Conservation (phyloP, 2,113 vertebrate genomes). For the Calidris pygmaea region DNA sequence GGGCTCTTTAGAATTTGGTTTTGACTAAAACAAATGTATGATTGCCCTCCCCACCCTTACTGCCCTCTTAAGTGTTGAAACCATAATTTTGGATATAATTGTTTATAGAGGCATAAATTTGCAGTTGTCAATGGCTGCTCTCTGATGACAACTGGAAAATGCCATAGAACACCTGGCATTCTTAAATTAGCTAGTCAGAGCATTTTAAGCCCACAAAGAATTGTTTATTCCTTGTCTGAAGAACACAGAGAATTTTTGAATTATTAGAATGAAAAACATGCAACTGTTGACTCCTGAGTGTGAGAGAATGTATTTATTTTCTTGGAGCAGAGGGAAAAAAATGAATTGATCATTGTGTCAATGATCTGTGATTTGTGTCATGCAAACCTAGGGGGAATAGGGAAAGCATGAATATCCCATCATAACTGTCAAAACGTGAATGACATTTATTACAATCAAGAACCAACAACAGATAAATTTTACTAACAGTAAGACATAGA, state of each 20-base stretch:
- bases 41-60: not conserved
- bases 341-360: not conserved
- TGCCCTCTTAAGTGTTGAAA: not conserved
- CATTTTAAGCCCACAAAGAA: not conserved
- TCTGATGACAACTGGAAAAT: not conserved
- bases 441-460: not conserved
- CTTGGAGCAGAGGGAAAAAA: not conserved
- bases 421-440: not conserved
- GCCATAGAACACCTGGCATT: not conserved
- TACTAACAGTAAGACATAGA: not conserved
- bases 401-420: not conserved
- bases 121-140: not conserved
- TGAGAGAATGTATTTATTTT: not conserved
- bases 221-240: not conserved
- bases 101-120: not conserved
- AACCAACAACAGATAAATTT: not conserved
- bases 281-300: not conserved
- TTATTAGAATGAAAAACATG: not conserved
- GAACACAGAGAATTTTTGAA: not conserved
- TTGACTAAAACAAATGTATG: not conserved
- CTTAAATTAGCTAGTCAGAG: not conserved
- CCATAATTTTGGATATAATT: not conserved
- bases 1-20: not conserved
- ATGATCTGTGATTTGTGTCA: not conserved
- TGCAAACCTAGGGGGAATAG: not conserved